These are phyloP conservation scores for Rhinatrema bivittatum DNA, from an alignment of 2,797 vertebrate species.

Conservation along the genomic window DNA sequence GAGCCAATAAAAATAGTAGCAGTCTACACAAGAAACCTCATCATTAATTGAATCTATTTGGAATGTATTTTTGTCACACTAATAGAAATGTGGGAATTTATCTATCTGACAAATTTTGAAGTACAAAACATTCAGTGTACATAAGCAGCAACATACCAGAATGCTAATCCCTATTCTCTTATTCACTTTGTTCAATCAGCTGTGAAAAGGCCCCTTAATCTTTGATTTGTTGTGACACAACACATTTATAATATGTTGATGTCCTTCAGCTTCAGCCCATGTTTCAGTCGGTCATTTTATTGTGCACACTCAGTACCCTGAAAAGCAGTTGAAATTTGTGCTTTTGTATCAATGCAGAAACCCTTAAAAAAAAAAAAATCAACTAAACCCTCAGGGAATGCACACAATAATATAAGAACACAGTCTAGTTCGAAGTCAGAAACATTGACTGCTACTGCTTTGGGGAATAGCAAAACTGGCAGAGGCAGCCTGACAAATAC, in stretches of 20 bases:
- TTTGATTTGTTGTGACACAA: conserved; percentile 45
- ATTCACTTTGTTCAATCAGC: conserved; percentile 33
- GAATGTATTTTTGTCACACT: conserved; percentile 5
- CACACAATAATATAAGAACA: conserved; percentile 67
- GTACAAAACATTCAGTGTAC: conserved; percentile 17
- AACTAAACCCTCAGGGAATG: conserved; percentile 63
- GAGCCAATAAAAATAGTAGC: conserved; percentile 12
- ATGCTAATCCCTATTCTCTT: conserved; percentile 10
- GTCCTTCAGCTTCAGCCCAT: conserved; percentile 27
- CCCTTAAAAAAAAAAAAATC: no score
- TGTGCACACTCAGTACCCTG: conserved; percentile 19
- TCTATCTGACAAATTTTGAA: conserved; percentile 28
- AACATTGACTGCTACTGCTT: conserved; percentile 74
- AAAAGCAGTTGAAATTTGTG: conserved; percentile 36
- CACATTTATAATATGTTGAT: conserved; percentile 19
- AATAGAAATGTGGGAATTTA: neutral
- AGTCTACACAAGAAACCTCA: conserved; percentile 23
- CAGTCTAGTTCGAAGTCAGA: conserved; percentile 64
- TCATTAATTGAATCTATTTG: conserved; percentile 28
- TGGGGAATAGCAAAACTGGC: conserved; percentile 63
- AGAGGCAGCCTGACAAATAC: conserved; percentile 72
- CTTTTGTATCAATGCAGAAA: conserved; percentile 50
- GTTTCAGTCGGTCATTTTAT: conserved; percentile 41
- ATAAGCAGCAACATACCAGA: conserved; percentile 8
- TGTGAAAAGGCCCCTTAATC: conserved; percentile 32